Evolutionary conservation across 2,888 invertebrate species (phyloP).

Genomic region (Theretra japonica): DNA sequence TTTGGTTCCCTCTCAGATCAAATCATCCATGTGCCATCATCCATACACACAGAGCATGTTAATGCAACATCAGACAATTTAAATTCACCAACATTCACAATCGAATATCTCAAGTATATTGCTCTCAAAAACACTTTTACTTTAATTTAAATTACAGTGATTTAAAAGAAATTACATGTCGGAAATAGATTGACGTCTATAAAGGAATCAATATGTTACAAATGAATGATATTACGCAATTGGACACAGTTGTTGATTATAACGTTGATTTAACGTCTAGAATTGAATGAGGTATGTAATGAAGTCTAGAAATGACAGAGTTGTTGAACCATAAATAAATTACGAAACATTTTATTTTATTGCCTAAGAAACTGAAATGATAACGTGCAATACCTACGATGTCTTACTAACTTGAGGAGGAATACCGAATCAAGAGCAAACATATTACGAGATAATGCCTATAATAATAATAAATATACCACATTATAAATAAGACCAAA

Average conservation of each 20-base stretch:
- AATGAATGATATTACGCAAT: conserved; percentile 8
- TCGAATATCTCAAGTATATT: conserved; percentile 1
- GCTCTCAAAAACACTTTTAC: not conserved
- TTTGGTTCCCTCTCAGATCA: conserved; percentile 15
- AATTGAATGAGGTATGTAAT: not conserved
- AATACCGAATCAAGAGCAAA: not conserved
- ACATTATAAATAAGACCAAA: no score
- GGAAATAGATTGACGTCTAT: not conserved
- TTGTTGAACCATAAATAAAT: conserved; percentile 7
- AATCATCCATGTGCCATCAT: not conserved
- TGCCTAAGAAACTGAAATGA: not conserved
- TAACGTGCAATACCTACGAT: not conserved
- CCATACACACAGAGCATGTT: not conserved
- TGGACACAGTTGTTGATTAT: conserved; percentile 13
- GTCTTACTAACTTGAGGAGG: not conserved
- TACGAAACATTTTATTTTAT: conserved; percentile 10
- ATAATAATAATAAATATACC: no score
- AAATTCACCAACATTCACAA: conserved; percentile 1
- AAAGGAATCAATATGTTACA: conserved; percentile 3
- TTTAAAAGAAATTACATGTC: not conserved
- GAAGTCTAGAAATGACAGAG: conserved; percentile 16
- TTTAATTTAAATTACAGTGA: not conserved
- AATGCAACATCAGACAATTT: conserved; percentile 8
- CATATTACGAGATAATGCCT: no score
- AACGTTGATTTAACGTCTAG: not conserved